Conservation (phyloP, 2,888 invertebrate genomes). For the Cactoblastis cactorum region DNA sequence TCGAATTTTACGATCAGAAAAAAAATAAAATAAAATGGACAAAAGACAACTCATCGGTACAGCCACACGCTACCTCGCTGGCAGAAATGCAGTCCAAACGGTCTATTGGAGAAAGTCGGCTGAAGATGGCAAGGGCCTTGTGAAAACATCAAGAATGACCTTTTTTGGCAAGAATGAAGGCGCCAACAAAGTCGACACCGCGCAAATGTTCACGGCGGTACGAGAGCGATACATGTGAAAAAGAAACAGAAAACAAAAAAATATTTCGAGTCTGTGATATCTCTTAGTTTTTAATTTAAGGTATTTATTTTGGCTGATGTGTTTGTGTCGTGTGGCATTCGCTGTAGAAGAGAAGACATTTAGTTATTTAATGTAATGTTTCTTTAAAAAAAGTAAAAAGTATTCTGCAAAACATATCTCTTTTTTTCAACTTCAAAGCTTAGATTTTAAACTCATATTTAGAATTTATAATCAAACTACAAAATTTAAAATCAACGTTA, state of each 20-base stretch:
- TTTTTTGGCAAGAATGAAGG: slow-evolving; percentile 78
- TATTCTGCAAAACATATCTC: background rate
- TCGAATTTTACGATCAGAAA: slow-evolving; percentile 15
- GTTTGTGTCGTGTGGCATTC: slow-evolving; percentile 27
- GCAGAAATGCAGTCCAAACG: slow-evolving; percentile 86
- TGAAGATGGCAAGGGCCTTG: slow-evolving; percentile 65
- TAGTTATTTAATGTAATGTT: background rate
- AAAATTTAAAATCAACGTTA: too few species aligned
- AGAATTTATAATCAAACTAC: too few species aligned
- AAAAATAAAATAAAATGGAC: slow-evolving; percentile 43
- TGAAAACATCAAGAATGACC: slow-evolving; percentile 78
- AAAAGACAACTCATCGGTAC: slow-evolving; percentile 82
- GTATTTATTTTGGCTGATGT: slow-evolving; percentile 17
- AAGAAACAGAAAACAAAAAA: slow-evolving; percentile 3
- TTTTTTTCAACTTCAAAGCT: background rate
- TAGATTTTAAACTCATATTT: background rate
- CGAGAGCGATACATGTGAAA: slow-evolving; percentile 60
- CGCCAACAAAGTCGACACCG: slow-evolving; percentile 62
- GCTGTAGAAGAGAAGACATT: background rate
- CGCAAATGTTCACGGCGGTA: slow-evolving; percentile 67
- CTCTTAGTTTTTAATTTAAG: slow-evolving; percentile 18
- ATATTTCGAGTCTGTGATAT: slow-evolving; percentile 34
- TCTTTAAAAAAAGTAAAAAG: background rate
- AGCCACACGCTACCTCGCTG: slow-evolving; percentile 85
- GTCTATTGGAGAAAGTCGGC: slow-evolving; percentile 85